Conservation (phyloP, 1,140 invertebrate genomes). For the Hydropsyche tenuis region DNA sequence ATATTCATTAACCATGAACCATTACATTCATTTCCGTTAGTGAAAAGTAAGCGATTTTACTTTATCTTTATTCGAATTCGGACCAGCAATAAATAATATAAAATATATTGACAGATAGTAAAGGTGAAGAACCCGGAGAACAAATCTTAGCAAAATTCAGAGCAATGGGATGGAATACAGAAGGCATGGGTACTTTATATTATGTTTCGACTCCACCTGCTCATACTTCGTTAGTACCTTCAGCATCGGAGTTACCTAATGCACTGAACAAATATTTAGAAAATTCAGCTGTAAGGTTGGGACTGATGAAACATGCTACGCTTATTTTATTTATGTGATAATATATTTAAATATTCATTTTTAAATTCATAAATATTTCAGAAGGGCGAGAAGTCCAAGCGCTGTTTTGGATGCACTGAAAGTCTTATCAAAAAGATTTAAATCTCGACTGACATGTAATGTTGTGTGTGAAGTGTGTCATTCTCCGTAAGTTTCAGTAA, state of each 20-base stretch:
- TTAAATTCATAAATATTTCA: slow-evolving; percentile 22
- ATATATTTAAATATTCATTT: neutral
- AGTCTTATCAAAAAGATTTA: slow-evolving; percentile 33
- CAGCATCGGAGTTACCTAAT: slow-evolving; percentile 27
- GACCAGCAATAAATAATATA: neutral
- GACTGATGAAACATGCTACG: too few relatives aligned
- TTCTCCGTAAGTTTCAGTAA: slow-evolving; percentile 38
- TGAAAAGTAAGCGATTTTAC: slow-evolving; percentile 55
- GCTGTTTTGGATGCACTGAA: slow-evolving; percentile 37
- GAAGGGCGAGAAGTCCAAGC: slow-evolving; percentile 38
- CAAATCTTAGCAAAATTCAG: slow-evolving; percentile 70
- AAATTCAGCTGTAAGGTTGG: slow-evolving; percentile 41
- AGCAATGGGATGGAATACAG: slow-evolving; percentile 68
- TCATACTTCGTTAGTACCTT: neutral
- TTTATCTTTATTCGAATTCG: slow-evolving; percentile 11
- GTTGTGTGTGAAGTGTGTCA: slow-evolving; percentile 40
- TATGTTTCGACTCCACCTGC: slow-evolving; percentile 62
- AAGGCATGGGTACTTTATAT: slow-evolving; percentile 76
- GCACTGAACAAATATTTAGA: slow-evolving; percentile 39
- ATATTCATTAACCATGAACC: slow-evolving; percentile 87
- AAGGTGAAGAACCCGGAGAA: slow-evolving; percentile 69
- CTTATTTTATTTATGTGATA: too few relatives aligned
- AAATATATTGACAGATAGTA: slow-evolving; percentile 23
- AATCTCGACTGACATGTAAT: slow-evolving; percentile 43
- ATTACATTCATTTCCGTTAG: slow-evolving; percentile 70